A percentile compares a stretch with the other conserved stretches of the same genome.
Evolutionary conservation across 2,888 invertebrate species (phyloP).

Genomic region (Hanleya hanleyi): DNA sequence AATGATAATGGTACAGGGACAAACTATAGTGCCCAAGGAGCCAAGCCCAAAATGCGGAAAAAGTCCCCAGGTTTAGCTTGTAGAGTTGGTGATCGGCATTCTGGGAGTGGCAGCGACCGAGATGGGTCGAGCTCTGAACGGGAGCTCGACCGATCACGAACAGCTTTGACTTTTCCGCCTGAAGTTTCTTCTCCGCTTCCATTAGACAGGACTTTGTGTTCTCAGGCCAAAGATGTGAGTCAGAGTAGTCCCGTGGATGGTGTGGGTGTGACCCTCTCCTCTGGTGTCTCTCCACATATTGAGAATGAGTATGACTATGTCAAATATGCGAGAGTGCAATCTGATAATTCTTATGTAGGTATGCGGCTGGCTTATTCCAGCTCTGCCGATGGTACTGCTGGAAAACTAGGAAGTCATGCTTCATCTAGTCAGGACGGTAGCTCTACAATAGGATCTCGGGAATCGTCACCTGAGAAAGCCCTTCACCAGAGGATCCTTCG

Average conservation of each 20-base stretch:
- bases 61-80: conserved; percentile 71
- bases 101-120: conserved; percentile 44
- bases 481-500: conserved; percentile 47
- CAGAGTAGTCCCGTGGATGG: background rate
- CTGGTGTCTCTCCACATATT: conserved; percentile 57
- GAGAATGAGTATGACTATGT: conserved; percentile 72
- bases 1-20: conserved; percentile 45
- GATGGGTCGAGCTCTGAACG: conserved; percentile 61
- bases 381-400: conserved; percentile 48
- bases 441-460: conserved; percentile 44
- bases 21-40: conserved; percentile 53
- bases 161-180: too few relatives aligned
- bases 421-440: conserved; percentile 7
- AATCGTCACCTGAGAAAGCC: conserved; percentile 60
- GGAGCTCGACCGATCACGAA: conserved; percentile 41
- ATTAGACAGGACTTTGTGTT: too few relatives aligned
- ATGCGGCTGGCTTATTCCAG: conserved; percentile 79
- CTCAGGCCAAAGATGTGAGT: too few relatives aligned
- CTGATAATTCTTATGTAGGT: conserved; percentile 85
- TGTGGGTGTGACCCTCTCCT: background rate
- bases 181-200: too few relatives aligned
- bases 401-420: background rate
- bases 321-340: conserved; percentile 69
- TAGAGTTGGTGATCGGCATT: conserved; percentile 51
- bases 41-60: conserved; percentile 66